Base-by-base conservation (phyloP, 2,888 invertebrate species). In the Pollenia angustigena region DNA sequence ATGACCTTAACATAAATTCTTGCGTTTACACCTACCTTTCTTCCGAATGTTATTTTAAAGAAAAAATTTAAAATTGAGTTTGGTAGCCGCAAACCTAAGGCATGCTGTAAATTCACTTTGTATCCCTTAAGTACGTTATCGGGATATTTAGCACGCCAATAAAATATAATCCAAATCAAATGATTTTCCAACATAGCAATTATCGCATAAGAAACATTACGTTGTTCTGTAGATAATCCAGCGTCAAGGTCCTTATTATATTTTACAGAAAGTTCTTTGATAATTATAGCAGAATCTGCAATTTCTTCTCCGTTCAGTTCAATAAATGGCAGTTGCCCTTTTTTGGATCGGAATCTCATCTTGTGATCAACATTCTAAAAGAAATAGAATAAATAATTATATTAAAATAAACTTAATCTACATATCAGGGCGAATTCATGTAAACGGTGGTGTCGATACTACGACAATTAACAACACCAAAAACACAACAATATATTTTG, bases 171-270 rank as follows among this genome's bases (percentile, higher is more conserved):
- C 98, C 98, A 98, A 81, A 96, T 96, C 58, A 98, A 95, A 93
- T 98, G 98, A 93, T 98, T 98, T 94, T 98, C 98, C 90, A 98
- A 96, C 98, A 99, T 98, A 88, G 97, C 97, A 92, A 97, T 97
- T 95, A 97, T 97, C 81, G 98, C 98, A 94, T 98, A 97, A 32
- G 98, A 96, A 85, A 97, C 95, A 92, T 97, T 97, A 89, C 96
- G 96, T 93, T 99, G 98, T 92, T 97, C 97, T 89, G 96, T 94
- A 85, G 96, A 96, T 89, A 99, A 94, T 58, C 95, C 96, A 6
- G 96, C 96, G 93, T 98, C 98, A 90, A 97, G 94, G 91, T 98
- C 97, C 93, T 97, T 97, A 90, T 95, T 96, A 93, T 96, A 97
- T 92, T 96, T 96, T 91, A 96, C 95, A 60, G 97, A 95, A 85